Percentiles rank a stretch among this genome's conserved stretches.
phyloP scores from a whole-genome alignment of 64 coral and sea anemone genomes.

The Montipora sp. region DNA sequence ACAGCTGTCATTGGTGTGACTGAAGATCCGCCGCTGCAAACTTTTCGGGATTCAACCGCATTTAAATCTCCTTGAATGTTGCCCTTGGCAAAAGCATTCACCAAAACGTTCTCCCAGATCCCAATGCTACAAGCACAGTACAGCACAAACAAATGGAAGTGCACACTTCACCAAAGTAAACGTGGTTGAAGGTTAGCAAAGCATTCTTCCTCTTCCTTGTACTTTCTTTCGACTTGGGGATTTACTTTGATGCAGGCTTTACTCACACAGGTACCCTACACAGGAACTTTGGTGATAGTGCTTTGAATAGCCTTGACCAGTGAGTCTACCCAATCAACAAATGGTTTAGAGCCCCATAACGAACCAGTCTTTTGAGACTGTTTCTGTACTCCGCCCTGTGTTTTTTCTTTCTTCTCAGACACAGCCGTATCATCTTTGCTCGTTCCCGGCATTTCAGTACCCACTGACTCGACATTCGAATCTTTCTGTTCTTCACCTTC shows the following conservation, averaged over 20 bases:
- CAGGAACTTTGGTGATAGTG: conserved; percentile 57
- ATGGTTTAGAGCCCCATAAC: conserved; percentile 50
- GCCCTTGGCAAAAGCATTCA: too few relatives aligned
- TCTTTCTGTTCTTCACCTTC: conserved; percentile 38
- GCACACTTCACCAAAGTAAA: too few relatives aligned
- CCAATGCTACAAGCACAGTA: too few relatives aligned
- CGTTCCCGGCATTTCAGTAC: conserved; percentile 44
- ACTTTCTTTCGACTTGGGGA: too few relatives aligned
- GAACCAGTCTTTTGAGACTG: conserved; percentile 25
- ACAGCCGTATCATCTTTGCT: conserved; percentile 22
- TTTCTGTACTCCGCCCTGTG: conserved; percentile 16
- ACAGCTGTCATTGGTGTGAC: too few relatives aligned
- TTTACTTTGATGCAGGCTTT: neutral
- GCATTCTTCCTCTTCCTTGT: too few relatives aligned
- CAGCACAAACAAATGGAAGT: too few relatives aligned
- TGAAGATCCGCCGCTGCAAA: too few relatives aligned
- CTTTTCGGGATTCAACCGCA: too few relatives aligned
- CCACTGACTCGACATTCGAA: neutral
- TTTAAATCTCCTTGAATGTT: too few relatives aligned
- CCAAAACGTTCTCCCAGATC: too few relatives aligned
- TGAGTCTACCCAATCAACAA: conserved; percentile 55
- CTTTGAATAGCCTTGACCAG: conserved; percentile 68
- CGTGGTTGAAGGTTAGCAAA: too few relatives aligned
- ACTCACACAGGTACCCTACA: neutral
- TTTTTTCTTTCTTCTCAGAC: conserved; percentile 27